Evolutionary conservation across 2,797 vertebrate species (phyloP).

Genomic region (Schizothorax lantsangensis): DNA sequence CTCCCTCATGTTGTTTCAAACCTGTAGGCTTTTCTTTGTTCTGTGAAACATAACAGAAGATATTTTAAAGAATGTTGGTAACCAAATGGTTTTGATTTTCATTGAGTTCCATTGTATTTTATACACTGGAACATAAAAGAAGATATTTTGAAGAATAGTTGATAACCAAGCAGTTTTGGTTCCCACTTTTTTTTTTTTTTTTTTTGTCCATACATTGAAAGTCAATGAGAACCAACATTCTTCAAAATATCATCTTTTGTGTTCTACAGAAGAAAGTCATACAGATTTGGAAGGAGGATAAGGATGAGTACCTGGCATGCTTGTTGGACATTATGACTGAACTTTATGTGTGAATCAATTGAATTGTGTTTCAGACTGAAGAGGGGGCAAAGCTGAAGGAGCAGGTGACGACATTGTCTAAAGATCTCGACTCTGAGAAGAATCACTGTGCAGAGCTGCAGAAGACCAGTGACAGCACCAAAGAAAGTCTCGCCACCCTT

Average conservation of each 20-base stretch:
- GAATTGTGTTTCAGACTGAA: constrained; percentile 76
- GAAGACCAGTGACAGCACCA: constrained; percentile 76
- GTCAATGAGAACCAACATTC: neutral
- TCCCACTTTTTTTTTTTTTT: neutral
- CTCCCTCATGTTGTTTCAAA: neutral
- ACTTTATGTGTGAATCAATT: neutral
- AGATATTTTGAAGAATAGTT: neutral
- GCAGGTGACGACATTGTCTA: constrained; percentile 76
- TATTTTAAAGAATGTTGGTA: neutral
- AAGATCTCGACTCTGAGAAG: constrained; percentile 83
- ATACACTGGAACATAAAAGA: too few species aligned
- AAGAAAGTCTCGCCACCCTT: constrained; percentile 80
- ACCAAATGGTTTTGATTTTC: too few species aligned
- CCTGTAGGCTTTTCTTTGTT: neutral
- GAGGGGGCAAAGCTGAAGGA: constrained; percentile 84
- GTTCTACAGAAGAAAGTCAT: neutral
- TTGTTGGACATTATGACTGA: neutral
- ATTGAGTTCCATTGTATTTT: neutral
- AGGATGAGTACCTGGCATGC: neutral
- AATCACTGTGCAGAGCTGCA: constrained; percentile 79
- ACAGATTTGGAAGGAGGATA: too few species aligned
- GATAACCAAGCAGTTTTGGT: neutral
- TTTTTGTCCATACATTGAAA: neutral
- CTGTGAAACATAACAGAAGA: neutral
- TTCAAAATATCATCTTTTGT: neutral